Conservation (phyloP, 2,797 vertebrate species). For the Enteromius afrohamiltoni region DNA sequence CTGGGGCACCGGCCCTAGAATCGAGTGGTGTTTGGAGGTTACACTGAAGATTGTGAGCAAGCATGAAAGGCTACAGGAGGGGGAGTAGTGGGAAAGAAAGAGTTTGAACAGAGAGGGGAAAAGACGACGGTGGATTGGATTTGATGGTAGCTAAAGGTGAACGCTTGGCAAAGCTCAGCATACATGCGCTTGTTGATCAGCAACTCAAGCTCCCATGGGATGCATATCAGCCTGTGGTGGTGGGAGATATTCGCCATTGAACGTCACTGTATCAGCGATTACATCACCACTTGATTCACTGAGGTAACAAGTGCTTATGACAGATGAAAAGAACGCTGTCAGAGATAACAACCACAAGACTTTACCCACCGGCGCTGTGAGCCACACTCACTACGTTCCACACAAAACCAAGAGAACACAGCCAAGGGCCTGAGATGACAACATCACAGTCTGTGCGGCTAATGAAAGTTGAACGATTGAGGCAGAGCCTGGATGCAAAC, state of each 20-base stretch:
- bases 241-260: slow-evolving; percentile 47
- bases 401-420: slow-evolving; percentile 47
- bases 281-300: slow-evolving; percentile 59
- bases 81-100: slow-evolving; percentile 30
- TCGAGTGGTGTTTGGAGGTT: slow-evolving; percentile 31
- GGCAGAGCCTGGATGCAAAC: not conserved
- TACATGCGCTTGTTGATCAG: slow-evolving; percentile 43
- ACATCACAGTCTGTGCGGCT: slow-evolving; percentile 27
- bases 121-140: slow-evolving; percentile 45
- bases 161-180: slow-evolving; percentile 18
- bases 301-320: slow-evolving; percentile 62
- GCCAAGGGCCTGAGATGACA: slow-evolving; percentile 45
- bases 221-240: slow-evolving; percentile 62
- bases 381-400: slow-evolving; percentile 41
- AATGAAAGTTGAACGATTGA: slow-evolving; percentile 23
- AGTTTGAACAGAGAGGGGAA: slow-evolving; percentile 19
- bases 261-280: slow-evolving; percentile 58
- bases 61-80: slow-evolving; percentile 9
- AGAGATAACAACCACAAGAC: slow-evolving; percentile 40
- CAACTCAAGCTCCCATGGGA: slow-evolving; percentile 61
- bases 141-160: slow-evolving; percentile 47
- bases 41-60: slow-evolving; percentile 31
- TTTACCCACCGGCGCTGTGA: slow-evolving; percentile 53
- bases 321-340: slow-evolving; percentile 36
- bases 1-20: slow-evolving; percentile 45